phyloP scores from a whole-genome alignment of 1,140 invertebrate species.

The Phthorimaea operculella region DNA sequence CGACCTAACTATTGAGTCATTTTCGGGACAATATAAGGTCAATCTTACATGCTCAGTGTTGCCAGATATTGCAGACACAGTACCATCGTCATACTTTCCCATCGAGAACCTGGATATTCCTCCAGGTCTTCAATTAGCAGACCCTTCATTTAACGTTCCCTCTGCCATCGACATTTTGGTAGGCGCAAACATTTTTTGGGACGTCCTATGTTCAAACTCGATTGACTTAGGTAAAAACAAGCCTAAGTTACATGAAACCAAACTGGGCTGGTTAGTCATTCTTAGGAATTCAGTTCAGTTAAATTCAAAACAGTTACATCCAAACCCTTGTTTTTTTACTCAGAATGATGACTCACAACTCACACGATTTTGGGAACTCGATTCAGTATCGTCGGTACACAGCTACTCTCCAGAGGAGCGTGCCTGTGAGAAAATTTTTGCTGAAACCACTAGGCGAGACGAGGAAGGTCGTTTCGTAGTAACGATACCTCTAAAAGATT shows the following conservation, averaged over 20 bases:
- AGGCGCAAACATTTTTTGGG: conserved; percentile 6
- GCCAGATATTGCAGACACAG: conserved; percentile 3
- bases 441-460: conserved; percentile 12
- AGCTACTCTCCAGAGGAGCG: conserved; percentile 16
- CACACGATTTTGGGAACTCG: conserved; percentile 20
- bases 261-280: conserved; percentile 26
- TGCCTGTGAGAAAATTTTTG: conserved; percentile 16
- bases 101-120: conserved; percentile 6
- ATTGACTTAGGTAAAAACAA: conserved; percentile 25
- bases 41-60: conserved; percentile 4
- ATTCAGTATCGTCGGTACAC: conserved; percentile 13
- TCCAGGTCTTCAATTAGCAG: not conserved
- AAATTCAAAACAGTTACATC: not conserved
- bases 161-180: conserved; percentile 9
- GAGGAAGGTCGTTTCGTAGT: conserved; percentile 16
- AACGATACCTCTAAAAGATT: conserved; percentile 1
- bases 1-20: conserved; percentile 2
- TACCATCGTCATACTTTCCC: not conserved
- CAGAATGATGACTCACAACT: conserved; percentile 11
- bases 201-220: conserved; percentile 15
- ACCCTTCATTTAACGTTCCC: conserved; percentile 10
- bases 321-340: conserved; percentile 3
- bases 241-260: conserved; percentile 23
- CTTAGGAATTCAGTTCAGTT: conserved; percentile 8
- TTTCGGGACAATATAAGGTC: conserved; percentile 1